A percentile compares a stretch with the other conserved stretches of the same genome.
Conservation (phyloP, 2,797 vertebrate species). For the Danio kyathit region DNA sequence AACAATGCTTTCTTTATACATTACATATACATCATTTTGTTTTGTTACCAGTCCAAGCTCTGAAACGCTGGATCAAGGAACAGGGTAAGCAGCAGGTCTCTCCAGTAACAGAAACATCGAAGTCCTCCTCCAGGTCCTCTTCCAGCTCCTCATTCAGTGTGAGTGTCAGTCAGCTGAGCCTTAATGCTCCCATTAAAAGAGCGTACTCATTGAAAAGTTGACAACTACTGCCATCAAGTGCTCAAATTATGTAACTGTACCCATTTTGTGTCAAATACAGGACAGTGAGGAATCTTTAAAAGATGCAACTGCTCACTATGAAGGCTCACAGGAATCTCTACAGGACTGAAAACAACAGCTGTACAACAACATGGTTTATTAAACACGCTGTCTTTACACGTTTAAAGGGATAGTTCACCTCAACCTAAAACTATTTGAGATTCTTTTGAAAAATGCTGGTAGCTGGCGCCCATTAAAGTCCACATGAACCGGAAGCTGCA, state of each 20-base stretch:
- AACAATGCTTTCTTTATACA: neutral
- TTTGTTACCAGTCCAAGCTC: conserved; percentile 66
- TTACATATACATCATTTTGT: neutral
- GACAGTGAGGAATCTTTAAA: conserved; percentile 62
- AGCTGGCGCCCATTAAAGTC: too few species aligned
- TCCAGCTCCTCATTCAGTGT: conserved; percentile 71
- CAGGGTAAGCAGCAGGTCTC: conserved; percentile 56
- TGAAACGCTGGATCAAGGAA: conserved; percentile 74
- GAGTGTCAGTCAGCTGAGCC: neutral
- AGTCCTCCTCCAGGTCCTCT: conserved; percentile 63
- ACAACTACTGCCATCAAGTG: neutral
- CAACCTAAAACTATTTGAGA: too few species aligned
- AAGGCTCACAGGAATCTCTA: conserved; percentile 73
- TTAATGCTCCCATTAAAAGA: neutral
- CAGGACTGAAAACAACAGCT: conserved; percentile 62
- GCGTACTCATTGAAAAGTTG: neutral
- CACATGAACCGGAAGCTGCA: too few species aligned
- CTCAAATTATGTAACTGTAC: neutral
- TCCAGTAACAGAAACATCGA: neutral
- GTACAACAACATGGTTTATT: neutral
- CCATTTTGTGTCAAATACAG: conserved; percentile 62
- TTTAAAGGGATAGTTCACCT: neutral
- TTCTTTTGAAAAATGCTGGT: too few species aligned
- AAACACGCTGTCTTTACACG: neutral
- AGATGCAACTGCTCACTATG: conserved; percentile 63